These are phyloP conservation scores for Drosophila watanabei DNA, from an alignment of 1,140 invertebrate genomes.

Conservation along the genomic window DNA sequence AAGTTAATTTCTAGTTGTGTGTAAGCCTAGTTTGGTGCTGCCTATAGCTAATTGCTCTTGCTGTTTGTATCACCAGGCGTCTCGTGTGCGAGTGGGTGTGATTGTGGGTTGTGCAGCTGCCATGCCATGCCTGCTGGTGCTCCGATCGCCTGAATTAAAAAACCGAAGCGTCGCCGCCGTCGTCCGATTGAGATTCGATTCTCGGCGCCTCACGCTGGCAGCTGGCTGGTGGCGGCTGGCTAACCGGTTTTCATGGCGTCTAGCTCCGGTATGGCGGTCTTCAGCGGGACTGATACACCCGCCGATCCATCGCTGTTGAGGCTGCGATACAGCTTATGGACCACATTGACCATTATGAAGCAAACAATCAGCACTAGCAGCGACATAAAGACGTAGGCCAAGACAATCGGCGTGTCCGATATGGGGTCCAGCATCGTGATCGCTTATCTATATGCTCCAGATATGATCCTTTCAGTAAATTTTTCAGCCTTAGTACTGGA, in stretches of 20 bases:
- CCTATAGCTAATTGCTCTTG: slow-evolving; percentile 36
- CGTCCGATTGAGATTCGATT: slow-evolving; percentile 36
- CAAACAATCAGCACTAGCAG: slow-evolving; percentile 77
- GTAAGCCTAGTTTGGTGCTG: slow-evolving; percentile 33
- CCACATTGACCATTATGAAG: slow-evolving; percentile 80
- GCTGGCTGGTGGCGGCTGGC: slow-evolving; percentile 8
- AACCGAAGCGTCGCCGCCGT: slow-evolving; percentile 16
- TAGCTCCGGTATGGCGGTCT: slow-evolving; percentile 64
- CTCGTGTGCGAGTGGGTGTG: slow-evolving; percentile 23
- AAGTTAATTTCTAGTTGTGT: slow-evolving; percentile 41
- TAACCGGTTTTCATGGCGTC: slow-evolving; percentile 74
- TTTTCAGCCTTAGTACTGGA: slow-evolving; percentile 12
- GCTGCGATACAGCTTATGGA: slow-evolving; percentile 75
- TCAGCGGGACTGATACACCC: slow-evolving; percentile 25
- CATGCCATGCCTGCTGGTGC: slow-evolving; percentile 15
- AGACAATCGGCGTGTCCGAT: slow-evolving; percentile 74
- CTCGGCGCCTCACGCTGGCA: slow-evolving; percentile 24
- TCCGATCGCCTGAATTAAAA: slow-evolving; percentile 33
- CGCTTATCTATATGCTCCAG: slow-evolving; percentile 13
- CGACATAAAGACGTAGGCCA: slow-evolving; percentile 80
- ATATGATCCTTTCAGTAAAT: slow-evolving; percentile 16
- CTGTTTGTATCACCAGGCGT: slow-evolving; percentile 35
- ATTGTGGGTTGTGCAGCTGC: slow-evolving; percentile 19
- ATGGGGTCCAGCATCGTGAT: slow-evolving; percentile 75
- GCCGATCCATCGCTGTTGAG: slow-evolving; percentile 22